A percentile compares a stretch with the other conserved stretches of the same genome.
Conservation (phyloP, 2,888 invertebrate genomes). For the Sympetrum striolatum region DNA sequence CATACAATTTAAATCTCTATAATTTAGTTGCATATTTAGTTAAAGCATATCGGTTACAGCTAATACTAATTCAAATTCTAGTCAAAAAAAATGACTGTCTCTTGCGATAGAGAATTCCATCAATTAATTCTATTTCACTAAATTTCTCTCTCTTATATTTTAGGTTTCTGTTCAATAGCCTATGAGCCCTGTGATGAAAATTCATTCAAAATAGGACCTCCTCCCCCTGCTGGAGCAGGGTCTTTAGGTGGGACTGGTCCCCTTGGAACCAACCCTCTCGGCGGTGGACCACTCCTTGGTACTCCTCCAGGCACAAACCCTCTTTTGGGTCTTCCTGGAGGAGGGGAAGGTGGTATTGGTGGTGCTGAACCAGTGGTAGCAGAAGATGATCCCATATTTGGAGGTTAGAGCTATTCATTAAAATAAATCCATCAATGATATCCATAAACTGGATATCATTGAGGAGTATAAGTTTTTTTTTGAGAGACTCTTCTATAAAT, state of each 20-base stretch:
- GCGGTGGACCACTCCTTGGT: background rate
- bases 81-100: background rate
- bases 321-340: background rate
- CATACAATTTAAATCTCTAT: no score
- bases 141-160: background rate
- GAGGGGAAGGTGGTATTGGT: slow-evolving; percentile 36
- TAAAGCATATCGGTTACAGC: no score
- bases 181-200: slow-evolving; percentile 79
- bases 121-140: background rate
- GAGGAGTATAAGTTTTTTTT: no score
- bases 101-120: background rate
- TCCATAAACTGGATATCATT: no score
- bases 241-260: background rate
- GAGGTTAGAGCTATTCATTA: background rate
- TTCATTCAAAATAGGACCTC: slow-evolving; percentile 76
- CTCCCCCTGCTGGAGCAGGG: slow-evolving; percentile 46
- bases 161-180: slow-evolving; percentile 75
- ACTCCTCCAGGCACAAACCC: background rate
- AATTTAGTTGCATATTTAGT: no score
- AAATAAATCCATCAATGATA: no score
- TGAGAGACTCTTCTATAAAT: no score
- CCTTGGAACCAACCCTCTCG: background rate
- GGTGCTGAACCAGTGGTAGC: slow-evolving; percentile 25
- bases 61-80: no score
- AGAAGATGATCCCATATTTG: background rate